Base-by-base conservation (phyloP, 2,797 vertebrate species). In the Falco rusticolus region DNA sequence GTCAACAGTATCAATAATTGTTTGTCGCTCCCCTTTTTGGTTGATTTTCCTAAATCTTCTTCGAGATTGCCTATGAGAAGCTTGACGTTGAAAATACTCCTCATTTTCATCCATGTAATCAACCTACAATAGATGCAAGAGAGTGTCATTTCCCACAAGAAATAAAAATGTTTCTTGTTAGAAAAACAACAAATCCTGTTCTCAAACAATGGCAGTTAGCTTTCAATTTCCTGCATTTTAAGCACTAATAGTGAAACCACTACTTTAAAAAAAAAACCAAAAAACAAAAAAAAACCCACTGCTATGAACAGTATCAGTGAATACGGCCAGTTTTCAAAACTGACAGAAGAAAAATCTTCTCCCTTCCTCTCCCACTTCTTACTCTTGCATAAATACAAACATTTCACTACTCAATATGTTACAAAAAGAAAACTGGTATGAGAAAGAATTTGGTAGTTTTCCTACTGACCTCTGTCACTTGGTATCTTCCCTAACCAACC, bases 31-130 rank as follows among this genome's bases (percentile, higher is more conserved):
- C 57, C 99, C 99, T 97, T 99, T 99, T 98, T 99, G 99, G 98
- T 99, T 99, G 98, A 99, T 99, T 98, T 99, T 99, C 64, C 99
- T 98, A 97, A 99, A 99, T 96, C 99, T 99, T 90, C 99, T 98
- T 78, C 99, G 98, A 92, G 99, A 99, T 94, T 99, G 99, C 95
- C 99, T 98, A 96, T 99, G 99, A 88, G 99, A 99, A 69, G 99
- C 99, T 98, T 99, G 99, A 28, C 99, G 98, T 95, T 99, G 99
- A 93, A 99, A 99, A 98, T 99, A 99, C 94, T 99, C 99, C 98
- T 99, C 99, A 99, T 99, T 99, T 98, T 99, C 99, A 98, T 99
- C 99, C 99, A 99, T 99, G 98, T 99, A 99, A 99, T 99, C 99
- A 97, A 99, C 99, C 99, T 99, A 97, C 61, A 97, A 95, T 4